These are phyloP conservation scores for Plutomurus gul DNA, from an alignment of 1,140 invertebrate genomes.

Conservation along the genomic window DNA sequence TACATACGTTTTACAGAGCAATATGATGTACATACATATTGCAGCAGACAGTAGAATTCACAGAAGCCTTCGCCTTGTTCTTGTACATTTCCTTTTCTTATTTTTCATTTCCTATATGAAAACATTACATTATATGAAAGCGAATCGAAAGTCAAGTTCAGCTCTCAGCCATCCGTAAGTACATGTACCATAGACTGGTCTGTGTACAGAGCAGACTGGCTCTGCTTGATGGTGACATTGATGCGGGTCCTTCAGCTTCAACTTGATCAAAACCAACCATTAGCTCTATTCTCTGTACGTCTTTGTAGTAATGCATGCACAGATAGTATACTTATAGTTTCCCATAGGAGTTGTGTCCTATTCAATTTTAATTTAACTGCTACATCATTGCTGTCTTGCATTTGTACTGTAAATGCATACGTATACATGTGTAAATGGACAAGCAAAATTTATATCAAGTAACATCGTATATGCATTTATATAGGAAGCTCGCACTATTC, in stretches of 20 bases:
- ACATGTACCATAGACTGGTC: too few relatives aligned
- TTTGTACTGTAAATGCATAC: too few relatives aligned
- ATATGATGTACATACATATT: too few relatives aligned
- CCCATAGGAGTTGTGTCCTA: too few relatives aligned
- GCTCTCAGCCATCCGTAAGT: too few relatives aligned
- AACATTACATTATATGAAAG: background rate
- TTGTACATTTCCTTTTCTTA: conserved; percentile 22
- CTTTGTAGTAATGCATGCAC: too few relatives aligned
- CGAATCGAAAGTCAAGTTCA: background rate
- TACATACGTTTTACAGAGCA: too few relatives aligned
- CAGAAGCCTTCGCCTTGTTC: conserved; percentile 14
- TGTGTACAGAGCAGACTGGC: background rate
- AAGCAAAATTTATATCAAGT: background rate
- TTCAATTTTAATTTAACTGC: too few relatives aligned
- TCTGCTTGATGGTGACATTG: conserved; percentile 32
- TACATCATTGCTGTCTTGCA: too few relatives aligned
- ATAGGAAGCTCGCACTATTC: too few relatives aligned
- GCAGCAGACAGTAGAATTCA: background rate
- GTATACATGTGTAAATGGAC: background rate
- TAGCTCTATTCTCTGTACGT: background rate
- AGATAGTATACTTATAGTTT: too few relatives aligned
- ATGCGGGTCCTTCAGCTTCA: conserved; percentile 32
- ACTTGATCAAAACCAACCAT: conserved; percentile 21
- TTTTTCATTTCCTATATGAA: conserved; percentile 16
- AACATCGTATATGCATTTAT: background rate